These are phyloP conservation scores for Rotaria macrura DNA, from an alignment of 2,888 invertebrate species.

Conservation along the genomic window DNA sequence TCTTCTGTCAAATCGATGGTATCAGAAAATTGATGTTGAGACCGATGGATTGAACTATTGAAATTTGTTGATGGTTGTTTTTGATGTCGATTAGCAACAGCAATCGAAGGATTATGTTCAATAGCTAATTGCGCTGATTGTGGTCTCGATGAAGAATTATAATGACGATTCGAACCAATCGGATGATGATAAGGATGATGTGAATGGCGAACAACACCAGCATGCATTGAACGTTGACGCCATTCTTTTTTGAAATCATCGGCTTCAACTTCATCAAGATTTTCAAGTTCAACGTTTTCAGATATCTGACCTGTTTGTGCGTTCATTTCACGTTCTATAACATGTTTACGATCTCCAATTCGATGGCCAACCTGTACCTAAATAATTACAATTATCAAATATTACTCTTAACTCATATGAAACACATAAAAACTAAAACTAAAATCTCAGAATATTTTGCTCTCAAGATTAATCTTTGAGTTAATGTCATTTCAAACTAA, in stretches of 20 bases:
- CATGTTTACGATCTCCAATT: slow-evolving; percentile 31
- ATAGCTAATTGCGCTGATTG: background rate
- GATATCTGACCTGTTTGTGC: slow-evolving; percentile 19
- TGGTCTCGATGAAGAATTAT: background rate
- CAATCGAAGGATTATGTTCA: background rate
- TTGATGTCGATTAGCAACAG: background rate
- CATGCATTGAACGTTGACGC: background rate
- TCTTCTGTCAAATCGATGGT: background rate
- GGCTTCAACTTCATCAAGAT: slow-evolving; percentile 27
- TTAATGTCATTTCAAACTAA: no score
- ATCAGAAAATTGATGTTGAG: background rate
- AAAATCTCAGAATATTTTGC: no score
- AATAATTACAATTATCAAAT: no score
- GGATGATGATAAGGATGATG: background rate
- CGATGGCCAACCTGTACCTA: slow-evolving; percentile 26
- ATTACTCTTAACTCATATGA: no score
- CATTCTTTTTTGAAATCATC: slow-evolving; percentile 1
- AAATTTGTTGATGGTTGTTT: background rate
- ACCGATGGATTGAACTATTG: background rate
- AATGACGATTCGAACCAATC: background rate
- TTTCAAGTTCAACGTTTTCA: slow-evolving; percentile 31
- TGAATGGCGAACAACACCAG: background rate
- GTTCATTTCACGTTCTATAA: slow-evolving; percentile 27
- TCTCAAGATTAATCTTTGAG: no score
- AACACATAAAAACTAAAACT: no score